Conservation (phyloP, 2,888 invertebrate species). For the Chymomyza caudatula region DNA sequence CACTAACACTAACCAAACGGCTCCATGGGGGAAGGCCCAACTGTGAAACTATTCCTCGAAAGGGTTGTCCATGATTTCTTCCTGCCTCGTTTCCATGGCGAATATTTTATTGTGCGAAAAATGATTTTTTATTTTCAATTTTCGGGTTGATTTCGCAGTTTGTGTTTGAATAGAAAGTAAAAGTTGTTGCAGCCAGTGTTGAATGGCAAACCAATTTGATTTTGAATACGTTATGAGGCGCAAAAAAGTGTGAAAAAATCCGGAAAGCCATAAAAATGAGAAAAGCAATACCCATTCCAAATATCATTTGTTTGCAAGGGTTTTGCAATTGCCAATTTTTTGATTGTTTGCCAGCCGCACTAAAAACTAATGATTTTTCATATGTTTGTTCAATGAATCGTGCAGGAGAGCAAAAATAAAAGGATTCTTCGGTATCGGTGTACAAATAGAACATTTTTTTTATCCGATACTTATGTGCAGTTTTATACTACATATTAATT, state of each 20-base stretch:
- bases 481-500: not conserved
- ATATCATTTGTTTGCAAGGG: not conserved
- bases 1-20: constrained; percentile 15
- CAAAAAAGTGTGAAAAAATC: constrained; percentile 67
- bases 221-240: constrained; percentile 73
- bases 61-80: not conserved
- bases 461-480: not conserved
- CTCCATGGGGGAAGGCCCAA: constrained; percentile 12
- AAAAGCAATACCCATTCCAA: not conserved
- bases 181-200: constrained; percentile 51
- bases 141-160: constrained; percentile 36
- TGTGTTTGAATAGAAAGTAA: constrained; percentile 46
- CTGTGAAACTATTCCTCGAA: constrained; percentile 42
- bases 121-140: constrained; percentile 72
- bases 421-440: not conserved
- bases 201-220: constrained; percentile 64
- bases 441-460: not conserved
- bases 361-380: constrained; percentile 73
- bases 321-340: constrained; percentile 58
- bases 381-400: constrained; percentile 68
- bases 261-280: constrained; percentile 52
- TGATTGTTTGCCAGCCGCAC: constrained; percentile 69
- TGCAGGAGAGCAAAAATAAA: constrained; percentile 1
- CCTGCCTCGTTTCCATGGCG: constrained; percentile 14
- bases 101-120: constrained; percentile 75